A percentile compares a stretch with the other conserved stretches of the same genome.
phyloP scores from a whole-genome alignment of 2,113 vertebrate genomes.

The Mus musculus region GRCm39 chrX:50635501-50636000 shows the following conservation, averaged over 20 bases:
- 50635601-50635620: not conserved
- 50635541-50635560: not conserved
- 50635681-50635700: not conserved
- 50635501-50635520: not conserved
- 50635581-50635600: not conserved
- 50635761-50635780: not conserved
- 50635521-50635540: not conserved
- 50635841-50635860: too few relatives aligned
- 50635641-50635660: not conserved
- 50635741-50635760: not conserved
- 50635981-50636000: constrained; percentile 29
- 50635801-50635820: not conserved
- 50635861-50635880: not conserved
- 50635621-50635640: not conserved
- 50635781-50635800: not conserved
- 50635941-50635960: not conserved
- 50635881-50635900: not conserved
- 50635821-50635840: not conserved
- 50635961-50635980: not conserved
- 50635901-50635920: not conserved
- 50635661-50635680: not conserved
- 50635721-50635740: not conserved
- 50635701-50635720: not conserved
- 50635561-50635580: not conserved
- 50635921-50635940: not conserved